Percentiles rank a stretch among this genome's conserved stretches.
phyloP scores from a whole-genome alignment of 2,113 vertebrate genomes.

The Caranx ignobilis region DNA sequence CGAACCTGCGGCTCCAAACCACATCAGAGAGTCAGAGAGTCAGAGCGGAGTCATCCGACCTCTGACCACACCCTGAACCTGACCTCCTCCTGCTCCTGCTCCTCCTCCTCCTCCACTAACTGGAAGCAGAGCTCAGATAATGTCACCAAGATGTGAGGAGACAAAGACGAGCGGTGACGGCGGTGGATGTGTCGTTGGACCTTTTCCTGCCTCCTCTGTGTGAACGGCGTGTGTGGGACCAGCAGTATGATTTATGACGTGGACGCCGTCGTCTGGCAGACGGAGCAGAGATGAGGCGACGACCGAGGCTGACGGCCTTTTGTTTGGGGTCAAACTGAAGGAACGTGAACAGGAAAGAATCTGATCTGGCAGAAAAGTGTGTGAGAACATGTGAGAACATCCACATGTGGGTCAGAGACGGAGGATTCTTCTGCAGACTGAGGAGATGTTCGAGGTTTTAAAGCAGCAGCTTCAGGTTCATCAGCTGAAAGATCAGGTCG shows the following conservation, averaged over 20 bases:
- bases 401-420: conserved; percentile 2
- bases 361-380: conserved; percentile 6
- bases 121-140: conserved; percentile 65
- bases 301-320: conserved; percentile 33
- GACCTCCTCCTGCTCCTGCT: conserved; percentile 51
- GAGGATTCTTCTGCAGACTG: no score
- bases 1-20: neutral
- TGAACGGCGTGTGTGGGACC: conserved; percentile 12
- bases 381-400: neutral
- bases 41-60: conserved; percentile 6
- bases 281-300: conserved; percentile 11
- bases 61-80: conserved; percentile 43
- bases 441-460: neutral
- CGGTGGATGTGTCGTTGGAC: conserved; percentile 1
- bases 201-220: conserved; percentile 32
- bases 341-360: conserved; percentile 1
- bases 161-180: conserved; percentile 48
- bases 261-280: conserved; percentile 33
- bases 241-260: conserved; percentile 56
- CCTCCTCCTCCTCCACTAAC: conserved; percentile 36
- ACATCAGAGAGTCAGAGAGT: conserved; percentile 44
- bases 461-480: no score
- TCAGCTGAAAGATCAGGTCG: no score
- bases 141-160: conserved; percentile 72
- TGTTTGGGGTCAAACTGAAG: conserved; percentile 39